Base-by-base conservation (phyloP, 2,797 vertebrate genomes). In the Meriones psammophilus region DNA sequence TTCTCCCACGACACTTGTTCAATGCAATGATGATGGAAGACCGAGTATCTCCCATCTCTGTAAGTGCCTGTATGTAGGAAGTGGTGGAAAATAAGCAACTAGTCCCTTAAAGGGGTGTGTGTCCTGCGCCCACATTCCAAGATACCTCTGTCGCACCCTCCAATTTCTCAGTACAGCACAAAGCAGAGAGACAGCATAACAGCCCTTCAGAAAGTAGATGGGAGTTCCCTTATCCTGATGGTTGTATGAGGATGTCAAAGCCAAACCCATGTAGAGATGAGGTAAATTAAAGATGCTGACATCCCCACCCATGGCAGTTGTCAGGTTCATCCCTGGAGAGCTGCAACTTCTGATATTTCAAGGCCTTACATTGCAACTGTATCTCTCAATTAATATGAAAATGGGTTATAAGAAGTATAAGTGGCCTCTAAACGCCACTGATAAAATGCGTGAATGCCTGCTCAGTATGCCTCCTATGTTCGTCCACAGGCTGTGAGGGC, bases 331-430 rank as follows among this genome's bases (percentile, higher is more conserved):
- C 87, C 83, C 62, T 73, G 50, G 6, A 56, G 2, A 12, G 22
- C 62, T 24, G 18, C 69, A 87, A 36, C 46, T 91, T 86, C 92
- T 93, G 87, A 42, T 64, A 22, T 92, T 78, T 86, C 95, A 94
- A 69, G 17, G 92, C 95, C 90, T 97, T 39, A 39, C 17, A 2
- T 22, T 94, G 89, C 42, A 39, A n/a, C 58, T 50, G 78, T 78
- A 12, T 17, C 76, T 96, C 91, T 97, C 89, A 95, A 62, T 96
- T 96, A 90, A 88, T 68, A 94, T 14, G 96, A 92, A 90, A 95
- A 94, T n/a, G 94, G n/a, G 66, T 96, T 64, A 46, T 73, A 74
- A 93, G 78, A 94, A 97, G 83, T 22, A 79, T 4, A 97, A 96
- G 92, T 68, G 24, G 50, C 64, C 80, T 91, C 97, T 68, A 95